phyloP scores from a whole-genome alignment of 1,140 invertebrate genomes.

The Drosophila nasuta region DNA sequence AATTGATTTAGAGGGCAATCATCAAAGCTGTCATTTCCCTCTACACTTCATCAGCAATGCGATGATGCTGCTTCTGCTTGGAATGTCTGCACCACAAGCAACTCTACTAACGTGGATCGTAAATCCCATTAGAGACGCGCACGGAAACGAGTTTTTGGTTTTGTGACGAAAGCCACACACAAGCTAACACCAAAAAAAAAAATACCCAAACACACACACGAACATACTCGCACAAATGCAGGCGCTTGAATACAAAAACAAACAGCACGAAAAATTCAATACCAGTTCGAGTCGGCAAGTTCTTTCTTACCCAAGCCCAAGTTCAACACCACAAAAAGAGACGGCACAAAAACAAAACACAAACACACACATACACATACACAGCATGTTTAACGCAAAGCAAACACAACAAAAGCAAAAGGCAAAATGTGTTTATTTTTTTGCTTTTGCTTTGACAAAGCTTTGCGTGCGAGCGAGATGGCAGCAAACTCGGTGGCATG shows the following conservation, averaged over 20 bases:
- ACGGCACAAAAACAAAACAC: constrained; percentile 57
- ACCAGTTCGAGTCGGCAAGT: constrained; percentile 62
- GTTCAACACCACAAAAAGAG: constrained; percentile 65
- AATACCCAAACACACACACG: constrained; percentile 17
- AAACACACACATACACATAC: constrained; percentile 16
- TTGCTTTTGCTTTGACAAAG: constrained; percentile 25
- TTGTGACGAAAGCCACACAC: constrained; percentile 50
- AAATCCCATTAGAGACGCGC: constrained; percentile 49
- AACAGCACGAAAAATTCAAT: constrained; percentile 61
- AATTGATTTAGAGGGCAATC: constrained; percentile 66
- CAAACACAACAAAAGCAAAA: constrained; percentile 45
- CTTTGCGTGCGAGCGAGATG: constrained; percentile 30
- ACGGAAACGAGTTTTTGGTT: constrained; percentile 45
- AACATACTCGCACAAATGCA: background rate
- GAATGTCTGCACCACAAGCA: constrained; percentile 27
- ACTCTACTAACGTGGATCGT: constrained; percentile 37
- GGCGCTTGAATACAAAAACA: constrained; percentile 22
- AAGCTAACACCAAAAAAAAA: constrained; percentile 26
- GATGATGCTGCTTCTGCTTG: constrained; percentile 11
- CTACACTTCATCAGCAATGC: constrained; percentile 24
- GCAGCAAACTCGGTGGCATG: background rate
- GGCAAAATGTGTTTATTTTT: constrained; percentile 22
- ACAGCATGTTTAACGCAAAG: constrained; percentile 4
- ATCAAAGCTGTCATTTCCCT: constrained; percentile 26
- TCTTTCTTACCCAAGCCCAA: constrained; percentile 72